These are phyloP conservation scores for Parauchenoglanis punctatus DNA, from an alignment of 2,797 vertebrate genomes.

Conservation along the genomic window DNA sequence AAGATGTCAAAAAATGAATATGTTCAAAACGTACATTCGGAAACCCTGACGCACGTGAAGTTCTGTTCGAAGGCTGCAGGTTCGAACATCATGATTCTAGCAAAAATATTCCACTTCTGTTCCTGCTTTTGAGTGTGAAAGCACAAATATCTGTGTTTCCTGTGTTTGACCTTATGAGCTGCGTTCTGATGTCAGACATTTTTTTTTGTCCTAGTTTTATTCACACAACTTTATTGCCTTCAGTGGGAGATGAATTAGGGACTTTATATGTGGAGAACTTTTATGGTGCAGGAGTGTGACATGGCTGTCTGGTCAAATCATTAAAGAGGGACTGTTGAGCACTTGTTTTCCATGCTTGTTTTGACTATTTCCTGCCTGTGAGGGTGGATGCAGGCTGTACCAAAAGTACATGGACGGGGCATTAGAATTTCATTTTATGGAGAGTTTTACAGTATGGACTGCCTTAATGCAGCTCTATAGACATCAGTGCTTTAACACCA, in stretches of 20 bases:
- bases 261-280: conserved; percentile 34
- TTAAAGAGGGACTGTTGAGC: conserved; percentile 49
- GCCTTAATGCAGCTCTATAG: not conserved
- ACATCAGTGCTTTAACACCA: not conserved
- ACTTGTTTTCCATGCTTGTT: conserved; percentile 12
- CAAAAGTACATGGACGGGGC: conserved; percentile 28
- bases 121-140: not conserved
- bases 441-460: not conserved
- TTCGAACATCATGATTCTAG: not conserved
- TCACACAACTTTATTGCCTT: conserved; percentile 26
- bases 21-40: not conserved
- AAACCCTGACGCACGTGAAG: not conserved
- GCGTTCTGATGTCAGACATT: not conserved
- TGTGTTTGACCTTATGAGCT: not conserved
- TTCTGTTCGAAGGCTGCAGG: not conserved
- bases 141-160: too few species aligned
- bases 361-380: conserved; percentile 4
- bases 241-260: not conserved
- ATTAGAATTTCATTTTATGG: not conserved
- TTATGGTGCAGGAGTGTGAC: not conserved
- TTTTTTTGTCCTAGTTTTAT: not conserved
- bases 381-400: conserved; percentile 8
- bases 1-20: not conserved
- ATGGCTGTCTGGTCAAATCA: conserved; percentile 58
- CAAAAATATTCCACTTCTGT: not conserved